Evolutionary conservation across 2,888 invertebrate genomes (phyloP).

Genomic region (Entomobrya proxima): DNA sequence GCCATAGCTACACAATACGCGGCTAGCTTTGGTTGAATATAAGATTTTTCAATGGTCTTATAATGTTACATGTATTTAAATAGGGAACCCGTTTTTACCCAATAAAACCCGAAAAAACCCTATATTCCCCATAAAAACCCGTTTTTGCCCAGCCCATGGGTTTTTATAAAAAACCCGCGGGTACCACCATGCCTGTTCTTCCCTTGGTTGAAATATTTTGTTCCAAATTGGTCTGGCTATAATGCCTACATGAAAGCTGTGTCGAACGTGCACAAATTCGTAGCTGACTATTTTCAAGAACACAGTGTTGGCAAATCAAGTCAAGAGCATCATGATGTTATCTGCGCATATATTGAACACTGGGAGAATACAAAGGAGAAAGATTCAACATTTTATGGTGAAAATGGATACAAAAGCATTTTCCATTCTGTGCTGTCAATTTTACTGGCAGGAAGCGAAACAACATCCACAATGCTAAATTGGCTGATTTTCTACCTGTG

Average conservation of each 20-base stretch:
- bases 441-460: not conserved
- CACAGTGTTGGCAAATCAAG: not conserved
- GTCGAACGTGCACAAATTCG: conserved; percentile 26
- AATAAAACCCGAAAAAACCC: too few species aligned
- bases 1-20: too few species aligned
- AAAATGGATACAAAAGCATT: conserved; percentile 37
- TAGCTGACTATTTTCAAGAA: conserved; percentile 44
- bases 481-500: conserved; percentile 61
- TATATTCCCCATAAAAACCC: too few species aligned
- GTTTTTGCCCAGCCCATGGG: too few species aligned
- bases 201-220: conserved; percentile 64
- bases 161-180: too few species aligned
- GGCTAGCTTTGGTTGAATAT: too few species aligned
- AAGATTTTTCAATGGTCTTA: too few species aligned
- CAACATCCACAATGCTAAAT: conserved; percentile 50
- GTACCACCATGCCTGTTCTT: conserved; percentile 52
- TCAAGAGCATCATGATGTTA: conserved; percentile 5
- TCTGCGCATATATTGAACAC: too few species aligned
- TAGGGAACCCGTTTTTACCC: too few species aligned
- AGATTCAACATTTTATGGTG: conserved; percentile 66
- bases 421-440: not conserved
- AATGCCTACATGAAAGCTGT: conserved; percentile 2
- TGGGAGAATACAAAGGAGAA: conserved; percentile 51
- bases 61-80: too few species aligned
- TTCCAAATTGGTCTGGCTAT: conserved; percentile 62